Conservation (phyloP, 2,113 vertebrate species). For the Micromys minutus region DNA sequence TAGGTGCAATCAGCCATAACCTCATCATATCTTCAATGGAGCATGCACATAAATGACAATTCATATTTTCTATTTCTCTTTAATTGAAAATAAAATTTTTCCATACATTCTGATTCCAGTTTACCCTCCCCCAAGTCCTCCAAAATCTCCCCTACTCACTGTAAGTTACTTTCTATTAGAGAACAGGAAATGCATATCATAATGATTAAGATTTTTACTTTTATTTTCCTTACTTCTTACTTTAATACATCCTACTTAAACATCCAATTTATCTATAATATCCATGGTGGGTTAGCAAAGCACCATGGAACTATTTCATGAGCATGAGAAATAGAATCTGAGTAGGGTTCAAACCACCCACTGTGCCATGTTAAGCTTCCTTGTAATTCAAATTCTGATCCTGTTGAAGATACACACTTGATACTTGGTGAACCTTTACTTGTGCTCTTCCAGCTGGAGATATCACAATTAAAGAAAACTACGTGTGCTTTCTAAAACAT, state of each 20-base stretch:
- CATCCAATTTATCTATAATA: not conserved
- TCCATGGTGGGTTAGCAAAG: not conserved
- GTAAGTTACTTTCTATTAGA: not conserved
- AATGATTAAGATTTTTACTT: not conserved
- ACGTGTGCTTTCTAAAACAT: not conserved
- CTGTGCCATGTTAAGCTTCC: not conserved
- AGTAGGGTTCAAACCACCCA: not conserved
- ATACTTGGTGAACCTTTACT: not conserved
- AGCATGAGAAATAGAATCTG: not conserved
- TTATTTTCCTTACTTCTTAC: not conserved
- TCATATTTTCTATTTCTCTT: not conserved
- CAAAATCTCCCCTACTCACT: not conserved
- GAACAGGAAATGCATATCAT: not conserved
- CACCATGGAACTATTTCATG: not conserved
- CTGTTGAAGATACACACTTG: not conserved
- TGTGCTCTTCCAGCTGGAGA: not conserved
- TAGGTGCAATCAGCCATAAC: not conserved
- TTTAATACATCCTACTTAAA: constrained; percentile 30
- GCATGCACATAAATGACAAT: not conserved
- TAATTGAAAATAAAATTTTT: not conserved
- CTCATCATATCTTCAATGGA: not conserved
- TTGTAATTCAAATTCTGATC: not conserved
- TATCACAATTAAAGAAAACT: not conserved
- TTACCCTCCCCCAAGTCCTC: not conserved
- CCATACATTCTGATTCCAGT: not conserved